Evolutionary conservation across 1,140 invertebrate genomes (phyloP), one percentile per base, ranked within the genome.

Genomic region (Temnothorax nylanderi): DNA sequence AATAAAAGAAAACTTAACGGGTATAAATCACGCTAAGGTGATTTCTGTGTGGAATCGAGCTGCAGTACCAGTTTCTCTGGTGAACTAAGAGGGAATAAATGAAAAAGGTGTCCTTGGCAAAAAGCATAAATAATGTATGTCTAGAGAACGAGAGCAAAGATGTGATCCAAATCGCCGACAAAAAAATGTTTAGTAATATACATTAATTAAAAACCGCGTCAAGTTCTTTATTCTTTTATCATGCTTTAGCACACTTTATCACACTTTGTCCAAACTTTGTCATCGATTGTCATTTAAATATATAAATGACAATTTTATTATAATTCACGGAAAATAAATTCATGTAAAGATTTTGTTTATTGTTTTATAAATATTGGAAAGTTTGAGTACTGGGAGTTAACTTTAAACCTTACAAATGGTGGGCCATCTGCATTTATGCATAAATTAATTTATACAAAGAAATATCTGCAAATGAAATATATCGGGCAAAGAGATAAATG

Each of bases 1-100:
- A 80, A 80, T 58, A 72, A 74, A 72, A 72, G 13, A 26, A 82
- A 41, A 82, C 7, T 74, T 74, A n/a, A 82, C 16, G 3, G n/a
- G 7, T 74, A 74, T 47, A 74, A 82, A 74, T 82, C 67, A 47
- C 54, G 51, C 54, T 47, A 74, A 72, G 51, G 37, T 16, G 26
- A 7, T 82, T 82, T 72, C 49, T 56, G 16, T 37, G 5, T 10
- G 26, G 16, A 13, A 47, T 81, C 65, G 26, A 82, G 11, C 16
- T 44, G 26, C 26, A 26, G 26, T 37, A 81, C 16, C 26, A 18
- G 26, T 72, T 82, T 58, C 21, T 58, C 32, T 10, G 41, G 21
- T 34, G 26, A 44, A 18, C 32, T 51, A 51, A 54, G 32, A 56
- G 64, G 2, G 18, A 74, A 82, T 58, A 74, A 74, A 60, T 82